phyloP scores from a whole-genome alignment of 2,888 invertebrate genomes.

The Dynastes grantii region DNA sequence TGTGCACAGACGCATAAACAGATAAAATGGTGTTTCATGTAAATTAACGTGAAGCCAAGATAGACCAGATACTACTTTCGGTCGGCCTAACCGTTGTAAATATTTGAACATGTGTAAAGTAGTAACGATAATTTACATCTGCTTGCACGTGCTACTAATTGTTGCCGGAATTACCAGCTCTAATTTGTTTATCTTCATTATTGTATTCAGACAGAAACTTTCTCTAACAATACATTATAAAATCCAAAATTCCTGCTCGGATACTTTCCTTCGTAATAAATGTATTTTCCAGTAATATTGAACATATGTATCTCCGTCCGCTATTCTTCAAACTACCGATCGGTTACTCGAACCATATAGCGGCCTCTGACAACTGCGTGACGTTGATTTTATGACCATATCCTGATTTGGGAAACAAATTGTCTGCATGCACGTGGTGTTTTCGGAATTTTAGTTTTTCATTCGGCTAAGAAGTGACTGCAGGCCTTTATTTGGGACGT shows the following conservation, averaged over 20 bases:
- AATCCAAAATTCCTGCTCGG: neutral
- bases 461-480: slow-evolving; percentile 23
- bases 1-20: slow-evolving; percentile 40
- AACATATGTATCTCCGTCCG: slow-evolving; percentile 35
- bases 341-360: neutral
- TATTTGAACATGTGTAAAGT: slow-evolving; percentile 45
- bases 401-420: slow-evolving; percentile 45
- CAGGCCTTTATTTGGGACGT: slow-evolving; percentile 27
- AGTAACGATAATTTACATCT: slow-evolving; percentile 39
- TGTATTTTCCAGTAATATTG: slow-evolving; percentile 40
- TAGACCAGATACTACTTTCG: slow-evolving; percentile 44
- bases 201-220: slow-evolving; percentile 25
- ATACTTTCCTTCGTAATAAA: slow-evolving; percentile 2
- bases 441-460: slow-evolving; percentile 41
- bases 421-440: slow-evolving; percentile 45
- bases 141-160: slow-evolving; percentile 46
- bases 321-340: slow-evolving; percentile 18
- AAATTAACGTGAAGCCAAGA: slow-evolving; percentile 44
- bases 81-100: slow-evolving; percentile 47
- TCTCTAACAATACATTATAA: slow-evolving; percentile 35
- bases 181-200: slow-evolving; percentile 39
- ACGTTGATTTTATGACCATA: slow-evolving; percentile 46
- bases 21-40: slow-evolving; percentile 42
- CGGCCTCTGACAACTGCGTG: slow-evolving; percentile 11
- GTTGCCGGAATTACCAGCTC: slow-evolving; percentile 44